phyloP scores from a whole-genome alignment of 1,140 invertebrate species.

The Nilaparvata lugens region DNA sequence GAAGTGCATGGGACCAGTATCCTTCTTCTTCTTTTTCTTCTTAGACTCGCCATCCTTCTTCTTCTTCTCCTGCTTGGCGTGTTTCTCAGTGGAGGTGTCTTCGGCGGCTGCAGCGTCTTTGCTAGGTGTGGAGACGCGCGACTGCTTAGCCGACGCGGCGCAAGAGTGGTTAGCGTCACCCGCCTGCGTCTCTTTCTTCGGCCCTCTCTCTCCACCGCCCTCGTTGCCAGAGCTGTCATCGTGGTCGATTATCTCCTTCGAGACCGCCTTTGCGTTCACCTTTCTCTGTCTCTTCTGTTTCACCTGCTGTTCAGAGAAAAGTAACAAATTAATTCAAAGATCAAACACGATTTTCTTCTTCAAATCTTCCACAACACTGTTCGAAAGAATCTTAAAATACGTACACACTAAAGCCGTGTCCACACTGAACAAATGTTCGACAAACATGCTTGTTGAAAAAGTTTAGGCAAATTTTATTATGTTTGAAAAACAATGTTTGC shows the following conservation, averaged over 20 bases:
- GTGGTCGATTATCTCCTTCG: conserved; percentile 63
- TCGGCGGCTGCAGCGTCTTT: too few relatives aligned
- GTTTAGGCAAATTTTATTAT: too few relatives aligned
- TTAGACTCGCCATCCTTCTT: conserved; percentile 46
- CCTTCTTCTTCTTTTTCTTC: conserved; percentile 55
- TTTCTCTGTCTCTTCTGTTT: conserved; percentile 26
- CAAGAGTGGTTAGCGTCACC: conserved; percentile 23
- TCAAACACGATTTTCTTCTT: too few relatives aligned
- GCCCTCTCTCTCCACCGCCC: conserved; percentile 34
- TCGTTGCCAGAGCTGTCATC: conserved; percentile 64
- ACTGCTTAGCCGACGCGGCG: conserved; percentile 28
- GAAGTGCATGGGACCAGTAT: conserved; percentile 85
- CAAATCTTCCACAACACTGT: too few relatives aligned
- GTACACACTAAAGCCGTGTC: too few relatives aligned
- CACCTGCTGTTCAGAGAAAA: conserved; percentile 16
- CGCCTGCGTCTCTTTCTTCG: conserved; percentile 22
- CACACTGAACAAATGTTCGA: too few relatives aligned
- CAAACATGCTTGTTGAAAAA: too few relatives aligned
- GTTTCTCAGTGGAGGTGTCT: conserved; percentile 44
- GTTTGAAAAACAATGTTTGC: too few relatives aligned
- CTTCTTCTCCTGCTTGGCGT: conserved; percentile 40
- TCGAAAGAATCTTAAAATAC: too few relatives aligned
- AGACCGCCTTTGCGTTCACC: conserved; percentile 22
- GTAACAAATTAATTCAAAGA: too few relatives aligned
- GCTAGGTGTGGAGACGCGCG: conserved; percentile 28